These are phyloP conservation scores for Pectinophora gossypiella DNA, from an alignment of 1,140 invertebrate species.

Conservation along the genomic window DNA sequence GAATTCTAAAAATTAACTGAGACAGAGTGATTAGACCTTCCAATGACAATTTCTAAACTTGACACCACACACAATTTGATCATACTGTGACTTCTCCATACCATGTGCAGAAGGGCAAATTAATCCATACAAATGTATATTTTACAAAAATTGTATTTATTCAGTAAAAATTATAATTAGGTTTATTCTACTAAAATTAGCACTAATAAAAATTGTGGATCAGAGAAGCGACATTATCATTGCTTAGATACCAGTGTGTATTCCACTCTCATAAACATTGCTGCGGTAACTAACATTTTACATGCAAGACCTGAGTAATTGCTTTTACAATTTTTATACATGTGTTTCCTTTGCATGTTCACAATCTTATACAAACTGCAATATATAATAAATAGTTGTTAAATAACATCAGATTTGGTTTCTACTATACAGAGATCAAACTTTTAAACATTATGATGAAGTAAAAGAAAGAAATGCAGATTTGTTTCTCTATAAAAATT, in stretches of 20 bases:
- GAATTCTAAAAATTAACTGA: background rate
- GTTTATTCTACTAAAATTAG: constrained; percentile 43
- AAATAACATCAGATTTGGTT: constrained; percentile 46
- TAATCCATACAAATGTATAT: constrained; percentile 16
- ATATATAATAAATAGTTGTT: constrained; percentile 3
- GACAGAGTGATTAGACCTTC: background rate
- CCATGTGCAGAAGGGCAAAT: constrained; percentile 35
- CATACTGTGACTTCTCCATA: constrained; percentile 27
- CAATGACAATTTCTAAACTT: background rate
- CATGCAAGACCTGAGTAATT: constrained; percentile 27
- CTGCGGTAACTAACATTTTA: constrained; percentile 47
- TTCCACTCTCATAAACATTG: background rate
- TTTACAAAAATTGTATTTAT: constrained; percentile 49
- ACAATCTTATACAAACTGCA: constrained; percentile 11
- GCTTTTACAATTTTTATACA: constrained; percentile 35
- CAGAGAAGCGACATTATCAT: constrained; percentile 21
- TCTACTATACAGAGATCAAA: constrained; percentile 55
- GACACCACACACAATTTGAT: background rate
- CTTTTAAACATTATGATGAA: constrained; percentile 24
- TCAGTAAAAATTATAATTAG: constrained; percentile 52
- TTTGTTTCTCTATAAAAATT: constrained; percentile 64
- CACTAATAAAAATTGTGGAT: constrained; percentile 33
- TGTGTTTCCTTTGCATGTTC: background rate
- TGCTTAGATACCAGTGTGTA: background rate
- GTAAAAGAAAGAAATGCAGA: constrained; percentile 56